Evolutionary conservation across 2,888 invertebrate genomes (phyloP).

Genomic region (Smittia sp.): DNA sequence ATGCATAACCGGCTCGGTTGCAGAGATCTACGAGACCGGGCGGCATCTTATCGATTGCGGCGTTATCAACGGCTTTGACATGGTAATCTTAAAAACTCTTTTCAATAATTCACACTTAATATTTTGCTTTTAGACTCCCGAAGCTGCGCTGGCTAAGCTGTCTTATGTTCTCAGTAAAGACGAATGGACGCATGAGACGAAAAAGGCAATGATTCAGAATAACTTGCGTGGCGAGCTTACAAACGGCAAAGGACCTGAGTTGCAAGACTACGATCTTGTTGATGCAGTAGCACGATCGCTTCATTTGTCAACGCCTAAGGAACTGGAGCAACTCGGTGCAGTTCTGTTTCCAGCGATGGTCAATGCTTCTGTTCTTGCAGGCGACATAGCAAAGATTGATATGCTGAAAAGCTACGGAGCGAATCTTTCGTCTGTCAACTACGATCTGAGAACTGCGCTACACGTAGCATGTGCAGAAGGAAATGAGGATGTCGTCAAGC

Average conservation of each 20-base stretch:
- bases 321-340: conserved; percentile 58
- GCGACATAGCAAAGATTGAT: conserved; percentile 54
- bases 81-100: conserved; percentile 54
- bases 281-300: conserved; percentile 61
- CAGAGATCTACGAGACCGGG: conserved; percentile 80
- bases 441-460: conserved; percentile 73
- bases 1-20: conserved; percentile 79
- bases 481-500: conserved; percentile 64
- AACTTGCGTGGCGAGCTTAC: conserved; percentile 82
- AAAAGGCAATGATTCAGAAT: conserved; percentile 71
- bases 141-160: conserved; percentile 89
- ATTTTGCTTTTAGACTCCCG: conserved; percentile 62
- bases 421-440: conserved; percentile 69
- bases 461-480: conserved; percentile 78
- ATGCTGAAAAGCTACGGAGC: conserved; percentile 62
- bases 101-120: conserved; percentile 79
- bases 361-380: conserved; percentile 61
- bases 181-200: conserved; percentile 63
- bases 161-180: conserved; percentile 82
- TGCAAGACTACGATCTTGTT: conserved; percentile 57
- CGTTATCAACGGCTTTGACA: conserved; percentile 51
- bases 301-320: conserved; percentile 57
- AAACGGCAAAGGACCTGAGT: conserved; percentile 48
- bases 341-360: conserved; percentile 69
- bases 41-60: conserved; percentile 56